Conservation (phyloP, 2,797 vertebrate genomes). For the Eulemur rubriventer region DNA sequence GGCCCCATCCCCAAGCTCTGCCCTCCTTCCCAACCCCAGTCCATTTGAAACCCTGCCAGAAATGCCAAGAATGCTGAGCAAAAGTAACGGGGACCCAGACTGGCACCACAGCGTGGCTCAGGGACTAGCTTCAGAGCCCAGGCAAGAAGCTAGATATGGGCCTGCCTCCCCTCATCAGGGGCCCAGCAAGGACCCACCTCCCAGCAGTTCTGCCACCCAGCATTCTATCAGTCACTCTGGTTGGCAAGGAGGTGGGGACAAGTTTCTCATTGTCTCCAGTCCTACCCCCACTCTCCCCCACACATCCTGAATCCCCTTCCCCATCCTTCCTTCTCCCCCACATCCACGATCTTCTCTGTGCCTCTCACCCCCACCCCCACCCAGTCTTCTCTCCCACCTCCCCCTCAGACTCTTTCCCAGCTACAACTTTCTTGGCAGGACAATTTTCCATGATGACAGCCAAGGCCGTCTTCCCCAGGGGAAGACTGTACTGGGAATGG, state of each 20-base stretch:
- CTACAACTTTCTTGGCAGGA: conserved; percentile 75
- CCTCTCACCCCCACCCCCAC: not conserved
- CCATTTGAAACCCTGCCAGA: conserved; percentile 60
- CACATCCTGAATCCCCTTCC: not conserved
- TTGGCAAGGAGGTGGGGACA: not conserved
- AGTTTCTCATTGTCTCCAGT: not conserved
- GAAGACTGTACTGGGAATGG: conserved; percentile 71
- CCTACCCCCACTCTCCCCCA: not conserved
- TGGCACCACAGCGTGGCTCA: not conserved
- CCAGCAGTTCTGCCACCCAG: not conserved
- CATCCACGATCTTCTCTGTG: not conserved
- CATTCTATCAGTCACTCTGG: not conserved
- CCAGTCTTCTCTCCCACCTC: conserved; percentile 40
- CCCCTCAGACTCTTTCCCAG: conserved; percentile 60
- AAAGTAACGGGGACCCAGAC: conserved; percentile 32
- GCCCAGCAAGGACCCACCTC: not conserved
- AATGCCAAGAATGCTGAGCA: conserved; percentile 68
- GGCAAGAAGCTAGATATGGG: not conserved
- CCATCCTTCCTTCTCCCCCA: not conserved
- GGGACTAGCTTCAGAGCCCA: not conserved
- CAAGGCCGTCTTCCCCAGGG: conserved; percentile 71
- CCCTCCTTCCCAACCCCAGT: not conserved
- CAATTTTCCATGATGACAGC: conserved; percentile 79
- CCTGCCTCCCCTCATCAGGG: not conserved
- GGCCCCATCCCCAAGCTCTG: conserved; percentile 54